Conservation (phyloP, 2,797 vertebrate genomes). For the Hapalemur alaotrensis region DNA sequence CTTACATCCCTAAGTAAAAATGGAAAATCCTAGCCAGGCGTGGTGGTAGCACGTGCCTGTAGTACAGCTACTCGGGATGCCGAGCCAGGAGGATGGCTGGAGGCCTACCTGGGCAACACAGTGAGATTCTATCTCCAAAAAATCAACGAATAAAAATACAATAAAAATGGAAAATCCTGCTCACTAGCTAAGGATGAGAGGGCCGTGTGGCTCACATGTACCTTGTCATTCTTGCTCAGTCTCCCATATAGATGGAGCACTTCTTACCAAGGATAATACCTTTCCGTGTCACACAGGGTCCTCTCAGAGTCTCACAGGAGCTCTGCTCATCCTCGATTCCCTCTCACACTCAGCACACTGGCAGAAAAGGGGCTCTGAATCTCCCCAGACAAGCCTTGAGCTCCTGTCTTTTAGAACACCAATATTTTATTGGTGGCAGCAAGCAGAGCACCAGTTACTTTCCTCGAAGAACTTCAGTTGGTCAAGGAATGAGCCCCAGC, state of each 20-base stretch:
- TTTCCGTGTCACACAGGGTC: neutral
- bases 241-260: neutral
- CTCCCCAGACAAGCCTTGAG: neutral
- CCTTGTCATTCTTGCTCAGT: neutral
- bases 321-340: neutral
- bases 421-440: neutral
- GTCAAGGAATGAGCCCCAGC: neutral
- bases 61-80: neutral
- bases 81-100: neutral
- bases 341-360: neutral
- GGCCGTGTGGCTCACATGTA: neutral
- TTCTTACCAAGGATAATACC: neutral
- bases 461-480: neutral
- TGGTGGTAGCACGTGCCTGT: neutral
- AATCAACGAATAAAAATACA: neutral
- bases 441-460: neutral
- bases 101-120: neutral
- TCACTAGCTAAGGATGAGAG: neutral
- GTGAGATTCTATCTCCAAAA: neutral
- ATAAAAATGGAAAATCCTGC: constrained; percentile 10
- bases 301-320: neutral
- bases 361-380: neutral
- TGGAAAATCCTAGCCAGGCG: neutral
- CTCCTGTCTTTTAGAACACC: neutral
- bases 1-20: neutral